Evolutionary conservation across 2,888 invertebrate genomes (phyloP), one percentile per base, ranked within the genome.

Genomic region (Nomada goodeniana): DNA sequence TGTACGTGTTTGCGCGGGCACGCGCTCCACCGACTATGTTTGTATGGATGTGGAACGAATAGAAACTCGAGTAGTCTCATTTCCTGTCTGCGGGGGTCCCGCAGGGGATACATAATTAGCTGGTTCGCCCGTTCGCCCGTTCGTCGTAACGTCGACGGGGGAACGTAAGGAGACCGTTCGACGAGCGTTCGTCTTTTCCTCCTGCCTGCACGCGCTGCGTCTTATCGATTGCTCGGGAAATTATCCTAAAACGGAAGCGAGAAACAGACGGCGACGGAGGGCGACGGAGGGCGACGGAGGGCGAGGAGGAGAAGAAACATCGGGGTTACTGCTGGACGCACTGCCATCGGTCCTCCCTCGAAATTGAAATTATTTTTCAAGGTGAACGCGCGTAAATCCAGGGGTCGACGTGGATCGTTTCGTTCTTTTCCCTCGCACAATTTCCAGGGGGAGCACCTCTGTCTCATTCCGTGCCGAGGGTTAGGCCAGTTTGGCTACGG

Each of bases 81-180:
- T 93, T 93, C 93, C 92, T 93, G 93, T 91, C 92, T 89, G 90
- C 91, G 92, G 93, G 92, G 91, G 91, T 91, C 91, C 90, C 91
- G 88, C 89, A 90, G 90, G 91, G 92, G 91, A 91, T 91, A 89
- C 92, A 90, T 92, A 92, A 93, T 93, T 93, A 93, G 92, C 91
- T 87, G 92, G 88, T 90, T 91, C 85, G 91, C 89, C 90, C 89
- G 90, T 89, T 90, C 85, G 91, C 89, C 90, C 89, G 90, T 89
- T 90, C 88, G 85, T 76, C 68, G 68, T 63, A 82, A 80, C 80
- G 80, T 47, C 42, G 70, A 84, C 79, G 52, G 55, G 71, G 65
- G 74, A 71, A 71, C 71, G 53, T 57, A 59, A 65, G 82, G 77
- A 82, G 69, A 60, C 72, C 78, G 76, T 74, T 77, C 79, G 57